phyloP scores from a whole-genome alignment of 2,113 vertebrate genomes.

The Chrysochloris asiatica region DNA sequence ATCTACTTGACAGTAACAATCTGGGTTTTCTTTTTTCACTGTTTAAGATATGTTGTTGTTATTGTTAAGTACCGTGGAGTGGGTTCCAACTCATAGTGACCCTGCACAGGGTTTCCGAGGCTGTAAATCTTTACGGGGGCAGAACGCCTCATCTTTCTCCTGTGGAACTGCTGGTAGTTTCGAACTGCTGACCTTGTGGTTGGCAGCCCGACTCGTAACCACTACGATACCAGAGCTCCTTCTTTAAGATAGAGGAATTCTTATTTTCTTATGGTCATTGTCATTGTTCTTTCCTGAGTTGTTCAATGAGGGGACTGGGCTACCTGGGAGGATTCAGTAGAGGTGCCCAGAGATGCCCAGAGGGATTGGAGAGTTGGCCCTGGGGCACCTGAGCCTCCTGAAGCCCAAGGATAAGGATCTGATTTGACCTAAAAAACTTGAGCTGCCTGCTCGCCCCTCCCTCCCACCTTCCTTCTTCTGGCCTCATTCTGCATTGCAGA shows the following conservation, averaged over 20 bases:
- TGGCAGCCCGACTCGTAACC: too few species aligned
- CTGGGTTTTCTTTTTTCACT: not conserved
- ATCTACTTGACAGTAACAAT: not conserved
- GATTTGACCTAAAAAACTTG: conserved; percentile 69
- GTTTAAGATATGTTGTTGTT: too few species aligned
- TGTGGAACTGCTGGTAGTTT: too few species aligned
- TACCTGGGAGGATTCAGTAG: not conserved
- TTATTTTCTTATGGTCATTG: not conserved
- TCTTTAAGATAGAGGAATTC: not conserved
- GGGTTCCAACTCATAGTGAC: too few species aligned
- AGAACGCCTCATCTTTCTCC: too few species aligned
- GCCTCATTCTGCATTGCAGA: conserved; percentile 56
- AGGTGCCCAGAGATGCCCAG: not conserved
- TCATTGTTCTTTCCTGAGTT: not conserved
- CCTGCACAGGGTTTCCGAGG: too few species aligned
- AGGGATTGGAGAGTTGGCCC: not conserved
- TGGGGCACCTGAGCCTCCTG: conserved; percentile 36
- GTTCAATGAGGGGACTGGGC: not conserved
- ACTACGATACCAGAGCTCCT: too few species aligned
- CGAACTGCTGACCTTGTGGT: too few species aligned
- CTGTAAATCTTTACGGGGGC: too few species aligned
- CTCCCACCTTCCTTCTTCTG: not conserved
- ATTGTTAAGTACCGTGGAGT: too few species aligned
- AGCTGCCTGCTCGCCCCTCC: not conserved
- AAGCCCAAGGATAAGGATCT: conserved; percentile 14